Evolutionary conservation across 2,888 invertebrate species (phyloP).

Genomic region (Oligia latruncula): DNA sequence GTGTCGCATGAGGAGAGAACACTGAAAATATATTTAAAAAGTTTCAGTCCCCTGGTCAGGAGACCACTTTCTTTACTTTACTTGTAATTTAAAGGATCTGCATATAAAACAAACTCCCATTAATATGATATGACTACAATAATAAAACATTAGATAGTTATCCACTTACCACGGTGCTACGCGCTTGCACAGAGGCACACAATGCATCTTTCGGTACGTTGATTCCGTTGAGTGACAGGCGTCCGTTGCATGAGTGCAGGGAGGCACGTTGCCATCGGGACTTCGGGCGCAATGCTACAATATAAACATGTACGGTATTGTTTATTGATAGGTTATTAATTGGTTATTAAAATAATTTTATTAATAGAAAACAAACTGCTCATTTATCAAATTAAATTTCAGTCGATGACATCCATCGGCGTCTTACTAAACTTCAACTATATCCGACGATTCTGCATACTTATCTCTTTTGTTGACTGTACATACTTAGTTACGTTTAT

Average conservation of each 20-base stretch:
- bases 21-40: too few species aligned
- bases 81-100: background rate
- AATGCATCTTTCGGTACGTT: constrained; percentile 75
- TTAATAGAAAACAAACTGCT: too few species aligned
- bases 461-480: too few species aligned
- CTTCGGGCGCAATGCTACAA: constrained; percentile 51
- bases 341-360: too few species aligned
- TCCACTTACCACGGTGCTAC: constrained; percentile 78
- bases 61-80: too few species aligned
- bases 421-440: too few species aligned
- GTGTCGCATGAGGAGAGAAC: too few species aligned
- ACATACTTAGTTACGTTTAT: background rate
- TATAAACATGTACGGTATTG: constrained; percentile 12
- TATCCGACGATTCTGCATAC: too few species aligned
- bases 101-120: background rate
- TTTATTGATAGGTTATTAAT: background rate
- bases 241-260: constrained; percentile 75
- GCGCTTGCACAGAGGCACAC: constrained; percentile 76
- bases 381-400: too few species aligned
- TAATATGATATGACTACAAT: constrained; percentile 3
- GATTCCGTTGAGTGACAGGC: constrained; percentile 68
- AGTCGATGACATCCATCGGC: too few species aligned
- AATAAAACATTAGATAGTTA: constrained; percentile 9
- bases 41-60: too few species aligned
- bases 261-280: constrained; percentile 80